phyloP scores from a whole-genome alignment of 2,113 vertebrate species.

The Nestor notabilis region DNA sequence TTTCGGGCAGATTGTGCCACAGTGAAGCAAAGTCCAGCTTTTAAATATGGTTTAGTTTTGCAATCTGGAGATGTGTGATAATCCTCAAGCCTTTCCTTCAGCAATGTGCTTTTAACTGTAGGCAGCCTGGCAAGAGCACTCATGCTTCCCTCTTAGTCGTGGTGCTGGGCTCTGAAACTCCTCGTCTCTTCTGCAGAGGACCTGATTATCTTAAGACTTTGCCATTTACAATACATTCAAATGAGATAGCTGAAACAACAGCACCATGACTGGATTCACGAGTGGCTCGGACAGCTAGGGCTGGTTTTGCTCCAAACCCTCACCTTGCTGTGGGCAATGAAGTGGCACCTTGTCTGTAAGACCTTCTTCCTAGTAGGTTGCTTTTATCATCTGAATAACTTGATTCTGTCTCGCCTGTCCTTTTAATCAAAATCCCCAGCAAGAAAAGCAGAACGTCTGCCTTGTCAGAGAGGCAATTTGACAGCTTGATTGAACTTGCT shows the following conservation, averaged over 20 bases:
- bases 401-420: neutral
- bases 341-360: neutral
- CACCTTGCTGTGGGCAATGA: neutral
- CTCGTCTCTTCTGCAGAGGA: neutral
- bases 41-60: neutral
- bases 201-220: neutral
- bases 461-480: neutral
- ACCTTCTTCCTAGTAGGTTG: neutral
- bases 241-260: neutral
- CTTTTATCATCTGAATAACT: neutral
- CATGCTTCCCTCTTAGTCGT: neutral
- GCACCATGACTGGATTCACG: neutral
- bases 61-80: rapidly evolving
- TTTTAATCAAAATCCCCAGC: neutral
- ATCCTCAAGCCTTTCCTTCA: neutral
- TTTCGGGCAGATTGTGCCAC: neutral
- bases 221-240: neutral
- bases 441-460: neutral
- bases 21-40: neutral
- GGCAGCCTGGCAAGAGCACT: neutral
- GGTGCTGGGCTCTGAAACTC: neutral
- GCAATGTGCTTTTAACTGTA: neutral
- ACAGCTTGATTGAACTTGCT: neutral
- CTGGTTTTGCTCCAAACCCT: neutral
- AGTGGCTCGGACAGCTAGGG: neutral